Conservation (phyloP, 2,797 vertebrate genomes). For the Kryptolebias ocellatus region DNA sequence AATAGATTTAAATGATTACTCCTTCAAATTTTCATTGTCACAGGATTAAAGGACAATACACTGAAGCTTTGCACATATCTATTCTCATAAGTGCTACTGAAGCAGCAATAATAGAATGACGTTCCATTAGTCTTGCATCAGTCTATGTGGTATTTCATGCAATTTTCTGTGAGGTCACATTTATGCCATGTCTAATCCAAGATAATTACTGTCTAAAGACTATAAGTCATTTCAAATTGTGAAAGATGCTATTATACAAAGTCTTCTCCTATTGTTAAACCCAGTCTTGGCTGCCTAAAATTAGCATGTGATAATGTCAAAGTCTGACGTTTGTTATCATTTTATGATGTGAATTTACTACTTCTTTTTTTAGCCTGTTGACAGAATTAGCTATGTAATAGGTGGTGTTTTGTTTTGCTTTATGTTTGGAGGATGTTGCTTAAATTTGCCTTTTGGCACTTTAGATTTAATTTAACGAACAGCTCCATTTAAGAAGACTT, state of each 20-base stretch:
- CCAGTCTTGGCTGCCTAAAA: slow-evolving; percentile 25
- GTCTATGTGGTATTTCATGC: slow-evolving; percentile 78
- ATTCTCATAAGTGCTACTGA: slow-evolving; percentile 58
- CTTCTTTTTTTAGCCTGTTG: background rate
- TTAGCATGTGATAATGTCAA: slow-evolving; percentile 22
- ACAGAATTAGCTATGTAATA: background rate
- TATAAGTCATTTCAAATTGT: slow-evolving; percentile 76
- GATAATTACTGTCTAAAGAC: slow-evolving; percentile 81
- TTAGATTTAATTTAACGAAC: too few species aligned
- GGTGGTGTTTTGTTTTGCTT: background rate
- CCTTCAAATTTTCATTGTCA: slow-evolving; percentile 50
- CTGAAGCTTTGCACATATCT: slow-evolving; percentile 55
- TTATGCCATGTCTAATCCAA: slow-evolving; percentile 80
- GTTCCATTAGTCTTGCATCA: slow-evolving; percentile 70
- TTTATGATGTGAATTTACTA: slow-evolving; percentile 13
- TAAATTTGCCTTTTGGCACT: too few species aligned
- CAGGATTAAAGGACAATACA: slow-evolving; percentile 51
- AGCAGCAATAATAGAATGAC: slow-evolving; percentile 69
- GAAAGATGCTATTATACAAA: slow-evolving; percentile 62
- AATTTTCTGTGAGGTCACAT: slow-evolving; percentile 76
- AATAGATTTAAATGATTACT: slow-evolving; percentile 55
- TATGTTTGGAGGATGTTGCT: too few species aligned
- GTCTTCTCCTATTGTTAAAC: slow-evolving; percentile 48
- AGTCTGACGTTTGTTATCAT: slow-evolving; percentile 11
- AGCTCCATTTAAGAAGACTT: too few species aligned